phyloP scores from a whole-genome alignment of 2,888 invertebrate genomes.

The Desoria tigrina region DNA sequence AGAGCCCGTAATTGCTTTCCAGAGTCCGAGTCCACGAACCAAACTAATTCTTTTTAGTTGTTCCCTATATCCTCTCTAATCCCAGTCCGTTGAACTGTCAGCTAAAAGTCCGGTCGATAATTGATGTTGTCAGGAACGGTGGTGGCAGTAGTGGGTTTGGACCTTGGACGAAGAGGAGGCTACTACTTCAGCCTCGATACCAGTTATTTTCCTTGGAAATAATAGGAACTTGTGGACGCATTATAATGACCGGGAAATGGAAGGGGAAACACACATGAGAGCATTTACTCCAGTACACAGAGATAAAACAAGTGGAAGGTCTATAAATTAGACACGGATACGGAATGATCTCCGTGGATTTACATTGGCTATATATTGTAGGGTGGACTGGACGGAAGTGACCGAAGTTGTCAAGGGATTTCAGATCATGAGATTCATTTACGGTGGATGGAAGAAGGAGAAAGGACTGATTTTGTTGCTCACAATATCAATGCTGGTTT shows the following conservation, averaged over 20 bases:
- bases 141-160: constrained; percentile 1
- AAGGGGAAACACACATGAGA: constrained; percentile 43
- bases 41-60: neutral
- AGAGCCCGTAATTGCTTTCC: constrained; percentile 5
- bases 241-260: constrained; percentile 47
- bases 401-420: neutral
- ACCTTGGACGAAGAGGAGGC: neutral
- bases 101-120: constrained; percentile 37
- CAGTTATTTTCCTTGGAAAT: constrained; percentile 1
- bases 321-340: neutral
- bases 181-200: constrained; percentile 3
- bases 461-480: too few relatives aligned
- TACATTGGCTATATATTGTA: too few relatives aligned
- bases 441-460: neutral
- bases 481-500: too few relatives aligned
- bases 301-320: neutral
- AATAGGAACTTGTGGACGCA: constrained; percentile 8
- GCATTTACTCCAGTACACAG: constrained; percentile 34
- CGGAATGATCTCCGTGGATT: constrained; percentile 17
- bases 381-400: too few relatives aligned
- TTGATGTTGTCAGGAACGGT: constrained; percentile 32
- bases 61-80: neutral
- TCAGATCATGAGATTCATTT: constrained; percentile 4
- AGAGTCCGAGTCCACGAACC: neutral
- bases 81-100: constrained; percentile 10